These are phyloP conservation scores for Cygnus atratus DNA, from an alignment of 2,113 vertebrate species.

Conservation along the genomic window DNA sequence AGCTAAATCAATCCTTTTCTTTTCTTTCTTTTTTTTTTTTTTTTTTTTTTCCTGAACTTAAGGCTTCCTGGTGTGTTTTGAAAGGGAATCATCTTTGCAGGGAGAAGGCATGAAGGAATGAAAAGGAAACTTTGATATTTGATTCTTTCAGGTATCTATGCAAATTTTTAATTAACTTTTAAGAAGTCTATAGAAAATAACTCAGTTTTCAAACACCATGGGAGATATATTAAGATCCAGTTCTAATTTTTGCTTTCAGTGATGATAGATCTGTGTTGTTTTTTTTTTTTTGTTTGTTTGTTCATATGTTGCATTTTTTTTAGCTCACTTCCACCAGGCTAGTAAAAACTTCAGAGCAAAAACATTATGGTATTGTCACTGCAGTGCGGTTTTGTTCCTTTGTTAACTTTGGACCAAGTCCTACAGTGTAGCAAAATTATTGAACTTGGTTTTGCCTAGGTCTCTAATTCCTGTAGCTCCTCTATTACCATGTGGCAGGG, in stretches of 20 bases:
- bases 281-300: neutral
- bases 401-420: slow-evolving; percentile 69
- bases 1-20: neutral
- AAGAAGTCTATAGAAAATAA: neutral
- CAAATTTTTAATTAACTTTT: neutral
- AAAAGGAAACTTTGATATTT: neutral
- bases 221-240: neutral
- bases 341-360: neutral
- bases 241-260: slow-evolving; percentile 25
- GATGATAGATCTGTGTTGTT: neutral
- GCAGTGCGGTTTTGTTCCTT: slow-evolving; percentile 66
- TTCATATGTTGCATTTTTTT: neutral
- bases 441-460: slow-evolving; percentile 74
- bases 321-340: neutral
- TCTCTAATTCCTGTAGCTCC: slow-evolving; percentile 67
- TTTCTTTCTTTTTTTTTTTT: no score
- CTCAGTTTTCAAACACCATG: neutral
- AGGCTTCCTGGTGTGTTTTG: neutral
- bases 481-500: slow-evolving; percentile 68
- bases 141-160: neutral
- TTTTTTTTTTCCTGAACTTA: neutral
- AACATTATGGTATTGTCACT: neutral
- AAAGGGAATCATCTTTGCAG: neutral
- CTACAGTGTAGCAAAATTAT: slow-evolving; percentile 58
- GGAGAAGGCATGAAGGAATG: neutral